These are phyloP conservation scores for Nomada fucata DNA, from an alignment of 2,888 invertebrate species.

Conservation along the genomic window DNA sequence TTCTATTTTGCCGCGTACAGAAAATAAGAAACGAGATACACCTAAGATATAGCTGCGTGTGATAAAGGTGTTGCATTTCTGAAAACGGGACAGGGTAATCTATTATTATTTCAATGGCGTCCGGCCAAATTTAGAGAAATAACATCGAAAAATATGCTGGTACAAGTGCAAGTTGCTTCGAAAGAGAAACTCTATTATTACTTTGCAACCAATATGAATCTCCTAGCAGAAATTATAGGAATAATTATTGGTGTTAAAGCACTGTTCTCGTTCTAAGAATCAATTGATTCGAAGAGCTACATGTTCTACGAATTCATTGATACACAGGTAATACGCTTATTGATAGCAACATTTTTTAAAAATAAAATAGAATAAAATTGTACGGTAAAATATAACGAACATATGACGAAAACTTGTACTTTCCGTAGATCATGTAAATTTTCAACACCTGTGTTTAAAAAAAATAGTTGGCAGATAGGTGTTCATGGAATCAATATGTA, in stretches of 20 bases:
- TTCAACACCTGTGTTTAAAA: no score
- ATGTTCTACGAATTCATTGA: background rate
- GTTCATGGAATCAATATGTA: no score
- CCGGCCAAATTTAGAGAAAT: conserved; percentile 63
- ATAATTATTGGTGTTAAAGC: background rate
- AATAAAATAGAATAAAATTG: no score
- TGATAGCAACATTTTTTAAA: no score
- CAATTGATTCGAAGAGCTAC: background rate
- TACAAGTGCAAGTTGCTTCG: background rate
- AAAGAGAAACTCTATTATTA: background rate
- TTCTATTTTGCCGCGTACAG: no score
- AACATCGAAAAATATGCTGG: conserved; percentile 42
- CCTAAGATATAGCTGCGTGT: background rate
- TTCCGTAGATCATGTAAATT: no score
- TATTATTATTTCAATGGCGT: conserved; percentile 71
- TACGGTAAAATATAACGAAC: no score
- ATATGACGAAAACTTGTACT: no score
- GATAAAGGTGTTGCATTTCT: conserved; percentile 32
- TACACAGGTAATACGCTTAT: no score
- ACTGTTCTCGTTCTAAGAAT: background rate
- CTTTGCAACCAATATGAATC: no score
- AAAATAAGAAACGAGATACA: background rate
- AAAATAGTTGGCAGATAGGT: no score
- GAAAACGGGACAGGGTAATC: conserved; percentile 58
- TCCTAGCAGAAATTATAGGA: background rate